Conservation (phyloP, 2,888 invertebrate genomes). For the Caenorhabditis plicata region DNA sequence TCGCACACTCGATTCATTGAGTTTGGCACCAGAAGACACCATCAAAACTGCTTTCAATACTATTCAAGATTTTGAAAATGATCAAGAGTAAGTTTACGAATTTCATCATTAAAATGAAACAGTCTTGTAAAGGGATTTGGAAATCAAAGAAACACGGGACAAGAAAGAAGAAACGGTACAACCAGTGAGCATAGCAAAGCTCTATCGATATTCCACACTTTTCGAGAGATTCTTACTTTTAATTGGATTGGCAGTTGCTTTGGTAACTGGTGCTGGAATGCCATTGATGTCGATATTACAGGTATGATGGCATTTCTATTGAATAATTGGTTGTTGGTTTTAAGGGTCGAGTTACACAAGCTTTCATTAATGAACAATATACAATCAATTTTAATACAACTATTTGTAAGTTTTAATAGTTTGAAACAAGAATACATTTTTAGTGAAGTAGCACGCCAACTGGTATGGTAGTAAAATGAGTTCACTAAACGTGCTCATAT, state of each 20-base stretch:
- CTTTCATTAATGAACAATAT: slow-evolving; percentile 43
- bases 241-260: slow-evolving; percentile 34
- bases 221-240: slow-evolving; percentile 42
- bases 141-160: slow-evolving; percentile 4
- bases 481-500: too few species aligned
- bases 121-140: background rate
- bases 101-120: background rate
- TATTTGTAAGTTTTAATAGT: slow-evolving; percentile 2
- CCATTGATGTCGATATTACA: slow-evolving; percentile 53
- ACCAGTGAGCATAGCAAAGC: background rate
- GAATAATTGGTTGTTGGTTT: background rate
- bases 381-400: slow-evolving; percentile 12
- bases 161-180: slow-evolving; percentile 3
- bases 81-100: slow-evolving; percentile 2
- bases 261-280: slow-evolving; percentile 47
- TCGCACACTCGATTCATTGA: slow-evolving; percentile 29
- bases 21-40: slow-evolving; percentile 29
- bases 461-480: too few species aligned
- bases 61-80: slow-evolving; percentile 30
- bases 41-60: slow-evolving; percentile 24
- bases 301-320: background rate
- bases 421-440: background rate
- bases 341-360: slow-evolving; percentile 40
- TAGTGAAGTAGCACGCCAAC: too few species aligned
- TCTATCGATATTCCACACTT: slow-evolving; percentile 45